A percentile compares a stretch with the other conserved stretches of the same genome.
Conservation (phyloP, 2,888 invertebrate species). For the Lithophane socia region DNA sequence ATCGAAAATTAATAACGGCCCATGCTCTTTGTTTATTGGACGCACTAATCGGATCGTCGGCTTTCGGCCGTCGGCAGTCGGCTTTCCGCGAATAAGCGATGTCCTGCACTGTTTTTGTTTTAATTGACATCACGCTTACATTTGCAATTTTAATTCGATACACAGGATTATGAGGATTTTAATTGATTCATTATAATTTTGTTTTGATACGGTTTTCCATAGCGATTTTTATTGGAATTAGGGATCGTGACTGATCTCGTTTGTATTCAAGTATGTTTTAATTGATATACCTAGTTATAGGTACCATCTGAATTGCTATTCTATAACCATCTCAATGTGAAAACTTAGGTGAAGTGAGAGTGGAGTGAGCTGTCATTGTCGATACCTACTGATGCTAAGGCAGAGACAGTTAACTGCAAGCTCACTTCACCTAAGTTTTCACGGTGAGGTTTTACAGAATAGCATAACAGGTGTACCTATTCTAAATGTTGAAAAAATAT, state of each 20-base stretch:
- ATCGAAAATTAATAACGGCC: conserved; percentile 85
- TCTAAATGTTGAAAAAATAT: background rate
- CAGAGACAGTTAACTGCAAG: too few relatives aligned
- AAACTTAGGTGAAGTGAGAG: too few relatives aligned
- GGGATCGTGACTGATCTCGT: background rate
- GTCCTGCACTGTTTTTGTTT: conserved; percentile 73
- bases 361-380: too few relatives aligned
- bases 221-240: too few relatives aligned
- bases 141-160: conserved; percentile 65
- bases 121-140: conserved; percentile 69
- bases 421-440: too few relatives aligned
- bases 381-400: too few relatives aligned
- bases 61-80: conserved; percentile 72
- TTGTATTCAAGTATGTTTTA: background rate
- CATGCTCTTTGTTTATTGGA: conserved; percentile 80
- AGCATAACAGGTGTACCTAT: background rate
- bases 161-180: conserved; percentile 54
- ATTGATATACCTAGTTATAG: too few relatives aligned
- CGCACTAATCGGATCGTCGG: conserved; percentile 82
- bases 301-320: too few relatives aligned
- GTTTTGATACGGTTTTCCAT: background rate
- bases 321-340: too few relatives aligned
- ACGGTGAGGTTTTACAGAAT: too few relatives aligned
- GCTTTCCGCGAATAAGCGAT: conserved; percentile 76
- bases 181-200: conserved; percentile 48